Conservation (phyloP, 2,797 vertebrate genomes). For the Philypnodon macrostomus region DNA sequence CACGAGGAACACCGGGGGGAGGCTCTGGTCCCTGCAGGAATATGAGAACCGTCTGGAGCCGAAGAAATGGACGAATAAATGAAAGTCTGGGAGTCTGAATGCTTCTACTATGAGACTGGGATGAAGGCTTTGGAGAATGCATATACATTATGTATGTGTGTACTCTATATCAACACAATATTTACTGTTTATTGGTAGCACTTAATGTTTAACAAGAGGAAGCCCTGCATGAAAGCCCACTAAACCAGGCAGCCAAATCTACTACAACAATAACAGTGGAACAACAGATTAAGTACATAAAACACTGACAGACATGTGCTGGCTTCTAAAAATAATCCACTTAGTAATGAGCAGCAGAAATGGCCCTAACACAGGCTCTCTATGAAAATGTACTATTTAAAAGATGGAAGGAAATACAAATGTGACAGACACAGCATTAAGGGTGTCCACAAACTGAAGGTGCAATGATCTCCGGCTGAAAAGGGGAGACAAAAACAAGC, state of each 20-base stretch:
- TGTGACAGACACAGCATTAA: slow-evolving; percentile 13
- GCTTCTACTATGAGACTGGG: too few relatives aligned
- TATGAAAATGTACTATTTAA: slow-evolving; percentile 35
- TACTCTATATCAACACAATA: slow-evolving; percentile 1
- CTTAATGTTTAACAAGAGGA: slow-evolving; percentile 43
- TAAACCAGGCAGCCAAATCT: slow-evolving; percentile 26
- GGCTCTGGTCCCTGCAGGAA: too few relatives aligned
- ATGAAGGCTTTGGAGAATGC: slow-evolving; percentile 1
- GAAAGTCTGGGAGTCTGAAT: background rate
- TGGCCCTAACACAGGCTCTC: slow-evolving; percentile 23
- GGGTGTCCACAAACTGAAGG: slow-evolving; percentile 35
- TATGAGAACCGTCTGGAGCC: background rate
- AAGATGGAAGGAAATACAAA: slow-evolving; percentile 34
- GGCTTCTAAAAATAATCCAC: slow-evolving; percentile 37
- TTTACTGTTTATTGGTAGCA: slow-evolving; percentile 37
- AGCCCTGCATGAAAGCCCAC: slow-evolving; percentile 35
- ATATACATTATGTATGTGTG: background rate
- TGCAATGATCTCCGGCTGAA: slow-evolving; percentile 27
- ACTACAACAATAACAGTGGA: slow-evolving; percentile 19
- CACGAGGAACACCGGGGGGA: too few relatives aligned
- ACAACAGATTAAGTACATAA: slow-evolving; percentile 21
- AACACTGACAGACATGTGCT: slow-evolving; percentile 18
- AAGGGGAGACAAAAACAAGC: slow-evolving; percentile 37
- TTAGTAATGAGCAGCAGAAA: slow-evolving; percentile 33
- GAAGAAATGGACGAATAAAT: background rate